phyloP scores from a whole-genome alignment of 2,888 invertebrate genomes.

The Nephrotoma flavescens region DNA sequence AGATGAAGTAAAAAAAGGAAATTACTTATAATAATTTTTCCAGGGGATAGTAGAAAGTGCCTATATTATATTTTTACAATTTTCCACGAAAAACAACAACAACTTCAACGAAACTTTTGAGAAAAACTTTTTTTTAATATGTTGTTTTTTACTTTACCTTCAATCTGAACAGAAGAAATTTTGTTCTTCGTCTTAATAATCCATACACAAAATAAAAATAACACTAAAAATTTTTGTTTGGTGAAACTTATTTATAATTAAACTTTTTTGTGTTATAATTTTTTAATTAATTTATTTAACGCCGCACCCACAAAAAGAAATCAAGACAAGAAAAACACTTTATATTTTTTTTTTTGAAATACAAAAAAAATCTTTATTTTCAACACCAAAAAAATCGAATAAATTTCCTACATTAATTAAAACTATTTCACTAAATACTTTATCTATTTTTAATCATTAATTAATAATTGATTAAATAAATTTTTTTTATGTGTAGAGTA shows the following conservation, averaged over 20 bases:
- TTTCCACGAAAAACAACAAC: background rate
- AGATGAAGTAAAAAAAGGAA: background rate
- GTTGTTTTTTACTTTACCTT: background rate
- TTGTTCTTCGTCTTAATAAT: background rate
- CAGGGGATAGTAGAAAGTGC: background rate
- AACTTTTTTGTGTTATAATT: background rate
- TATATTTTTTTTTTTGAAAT: background rate
- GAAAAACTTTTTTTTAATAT: background rate
- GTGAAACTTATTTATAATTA: background rate
- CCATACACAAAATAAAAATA: background rate
- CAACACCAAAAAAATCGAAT: background rate
- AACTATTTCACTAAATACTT: background rate
- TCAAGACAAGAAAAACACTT: background rate
- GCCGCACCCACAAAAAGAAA: background rate
- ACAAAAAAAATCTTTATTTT: background rate
- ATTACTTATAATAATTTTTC: background rate
- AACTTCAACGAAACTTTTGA: background rate
- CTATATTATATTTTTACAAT: background rate
- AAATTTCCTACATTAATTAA: background rate
- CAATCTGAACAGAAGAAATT: background rate
- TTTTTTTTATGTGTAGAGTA: background rate
- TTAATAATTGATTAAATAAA: background rate
- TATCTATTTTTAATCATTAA: background rate
- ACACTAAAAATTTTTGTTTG: background rate
- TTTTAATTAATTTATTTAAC: background rate